phyloP scores from a whole-genome alignment of 2,113 vertebrate genomes.

The Pogona vitticeps region DNA sequence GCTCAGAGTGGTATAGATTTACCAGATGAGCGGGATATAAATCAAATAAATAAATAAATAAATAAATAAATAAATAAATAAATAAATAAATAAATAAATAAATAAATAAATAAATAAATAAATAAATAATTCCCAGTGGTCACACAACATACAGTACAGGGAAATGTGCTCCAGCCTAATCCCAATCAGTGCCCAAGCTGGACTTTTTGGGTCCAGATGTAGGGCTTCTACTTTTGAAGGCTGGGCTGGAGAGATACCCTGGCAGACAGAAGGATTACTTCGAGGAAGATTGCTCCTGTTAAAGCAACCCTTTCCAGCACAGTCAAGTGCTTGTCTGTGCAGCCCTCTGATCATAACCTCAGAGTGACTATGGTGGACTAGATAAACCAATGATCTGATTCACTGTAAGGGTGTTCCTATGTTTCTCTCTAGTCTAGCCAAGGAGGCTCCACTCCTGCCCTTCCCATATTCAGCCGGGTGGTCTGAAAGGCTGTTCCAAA shows the following conservation, averaged over 20 bases:
- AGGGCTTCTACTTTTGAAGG: not conserved
- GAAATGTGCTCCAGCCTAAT: not conserved
- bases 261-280: not conserved
- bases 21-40: too few species aligned
- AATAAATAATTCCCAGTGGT: too few species aligned
- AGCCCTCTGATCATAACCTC: not conserved
- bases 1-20: too few species aligned
- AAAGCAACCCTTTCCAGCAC: too few species aligned
- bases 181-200: not conserved
- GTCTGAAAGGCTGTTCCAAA: not conserved
- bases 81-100: too few species aligned
- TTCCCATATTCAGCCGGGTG: not conserved
- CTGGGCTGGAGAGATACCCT: not conserved
- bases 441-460: not conserved
- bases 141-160: not conserved
- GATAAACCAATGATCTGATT: not conserved
- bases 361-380: not conserved
- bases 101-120: too few species aligned
- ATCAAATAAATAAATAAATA: too few species aligned
- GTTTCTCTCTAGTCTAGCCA: too few species aligned
- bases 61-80: too few species aligned
- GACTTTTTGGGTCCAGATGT: not conserved
- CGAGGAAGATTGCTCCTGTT: too few species aligned
- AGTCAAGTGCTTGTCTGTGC: too few species aligned
- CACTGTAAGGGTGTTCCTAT: not conserved